Base-by-base conservation (phyloP, 2,797 vertebrate species). In the Scomberomorus guttatus region DNA sequence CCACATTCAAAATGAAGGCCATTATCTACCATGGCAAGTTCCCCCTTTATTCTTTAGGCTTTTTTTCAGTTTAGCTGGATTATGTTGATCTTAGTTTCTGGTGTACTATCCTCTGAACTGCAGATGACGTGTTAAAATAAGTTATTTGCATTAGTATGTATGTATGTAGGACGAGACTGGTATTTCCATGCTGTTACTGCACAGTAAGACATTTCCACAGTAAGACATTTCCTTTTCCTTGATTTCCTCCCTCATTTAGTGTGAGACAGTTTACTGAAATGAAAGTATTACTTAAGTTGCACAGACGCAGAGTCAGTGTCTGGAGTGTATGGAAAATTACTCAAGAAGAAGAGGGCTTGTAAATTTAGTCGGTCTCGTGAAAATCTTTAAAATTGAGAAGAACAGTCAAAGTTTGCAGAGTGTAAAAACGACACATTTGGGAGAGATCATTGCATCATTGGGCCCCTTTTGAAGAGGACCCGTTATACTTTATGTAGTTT, bases 281-380 rank as follows among this genome's bases (percentile, higher is more conserved):
- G 68, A 80, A 89, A 89, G 61, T 46, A 71, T 74, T 63, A 78
- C 68, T 82, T 75, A 72, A 70, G 37, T 58, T 65, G 46, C 24
- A 54, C 48, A 74, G 14, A 56, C 52, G 8, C 27, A 44, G 42
- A 8, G 15, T 64, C 34, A 29, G 44, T 55, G 60, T 79, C 48
- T 77, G 51, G 52, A 61, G n/a, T 57, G 29, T 20, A 55, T 1
- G 18, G 74, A 75, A 84, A 80, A 76, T 77, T 75, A 54, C 66
- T 46, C 24, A 68, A 71, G 34, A 72, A 17, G 17, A 60, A 25
- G 51, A 51, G 29, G n/a, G 8, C 18, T 66, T 72, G 18, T 12
- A 27, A 24, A 51, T 1, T 13, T 48, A 24, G 37, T 63, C 46
- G 51, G 29, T 27, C 50, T 42, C 1, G 13, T n/a, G 29, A 54